These are phyloP conservation scores for Clamator glandarius DNA, from an alignment of 2,797 vertebrate genomes.

Conservation along the genomic window DNA sequence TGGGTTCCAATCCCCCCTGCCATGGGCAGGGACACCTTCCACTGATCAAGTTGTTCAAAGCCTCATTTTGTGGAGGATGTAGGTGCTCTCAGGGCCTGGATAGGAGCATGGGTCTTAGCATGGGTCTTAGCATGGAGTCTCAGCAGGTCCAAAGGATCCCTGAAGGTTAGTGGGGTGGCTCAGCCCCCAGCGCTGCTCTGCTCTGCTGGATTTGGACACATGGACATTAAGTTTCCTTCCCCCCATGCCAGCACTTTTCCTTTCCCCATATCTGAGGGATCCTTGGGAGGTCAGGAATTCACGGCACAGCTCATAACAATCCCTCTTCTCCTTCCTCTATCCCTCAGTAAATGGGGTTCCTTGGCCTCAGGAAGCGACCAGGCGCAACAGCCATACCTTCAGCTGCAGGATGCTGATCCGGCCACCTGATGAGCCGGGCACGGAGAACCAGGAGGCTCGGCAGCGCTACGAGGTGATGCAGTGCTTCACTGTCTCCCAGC, in stretches of 20 bases:
- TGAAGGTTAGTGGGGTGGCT: neutral
- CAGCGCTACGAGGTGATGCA: conserved; percentile 97
- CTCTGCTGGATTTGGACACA: neutral
- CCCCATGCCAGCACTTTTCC: accelerated
- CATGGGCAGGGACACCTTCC: no score
- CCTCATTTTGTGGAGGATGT: no score
- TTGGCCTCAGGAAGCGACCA: conserved; percentile 88
- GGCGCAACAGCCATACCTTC: conserved; percentile 91
- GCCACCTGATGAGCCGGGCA: conserved; percentile 87
- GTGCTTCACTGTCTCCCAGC: conserved; percentile 93
- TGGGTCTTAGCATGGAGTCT: neutral
- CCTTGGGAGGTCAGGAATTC: neutral
- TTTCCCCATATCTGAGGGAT: neutral
- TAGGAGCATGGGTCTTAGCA: accelerated
- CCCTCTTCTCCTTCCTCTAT: neutral
- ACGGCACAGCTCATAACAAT: accelerated
- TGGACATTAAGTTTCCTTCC: neutral
- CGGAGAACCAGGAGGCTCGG: conserved; percentile 88
- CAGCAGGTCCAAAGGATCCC: neutral
- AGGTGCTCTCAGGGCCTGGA: neutral
- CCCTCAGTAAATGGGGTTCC: conserved; percentile 88
- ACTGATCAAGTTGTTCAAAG: no score
- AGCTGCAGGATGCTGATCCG: conserved; percentile 95
- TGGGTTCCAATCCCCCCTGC: no score
- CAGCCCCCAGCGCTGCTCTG: neutral